These are phyloP conservation scores for Phaethon lepturus DNA, from an alignment of 2,113 vertebrate species.

Conservation along the genomic window DNA sequence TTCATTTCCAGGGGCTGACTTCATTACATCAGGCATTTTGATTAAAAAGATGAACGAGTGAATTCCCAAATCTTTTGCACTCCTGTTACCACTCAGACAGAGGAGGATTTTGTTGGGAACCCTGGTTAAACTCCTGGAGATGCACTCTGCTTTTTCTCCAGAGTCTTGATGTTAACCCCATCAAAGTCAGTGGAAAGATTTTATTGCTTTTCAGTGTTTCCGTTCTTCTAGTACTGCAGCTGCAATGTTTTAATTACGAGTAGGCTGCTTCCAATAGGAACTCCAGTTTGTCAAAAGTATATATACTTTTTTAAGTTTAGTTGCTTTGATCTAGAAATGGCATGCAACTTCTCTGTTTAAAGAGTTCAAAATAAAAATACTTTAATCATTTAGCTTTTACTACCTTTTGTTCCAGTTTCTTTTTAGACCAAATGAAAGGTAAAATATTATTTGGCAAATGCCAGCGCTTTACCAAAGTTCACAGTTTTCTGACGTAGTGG, in stretches of 20 bases:
- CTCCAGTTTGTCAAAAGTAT: background rate
- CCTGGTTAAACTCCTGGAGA: background rate
- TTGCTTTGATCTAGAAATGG: background rate
- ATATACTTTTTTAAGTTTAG: background rate
- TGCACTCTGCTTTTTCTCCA: fast-evolving
- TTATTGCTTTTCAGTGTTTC: background rate
- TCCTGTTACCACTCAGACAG: background rate
- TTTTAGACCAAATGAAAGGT: background rate
- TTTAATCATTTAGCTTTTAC: background rate
- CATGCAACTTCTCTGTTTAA: background rate
- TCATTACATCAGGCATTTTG: background rate
- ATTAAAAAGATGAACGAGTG: background rate
- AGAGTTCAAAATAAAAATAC: background rate
- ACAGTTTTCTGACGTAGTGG: background rate
- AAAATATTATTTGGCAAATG: background rate
- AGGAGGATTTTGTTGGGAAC: background rate
- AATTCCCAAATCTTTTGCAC: background rate
- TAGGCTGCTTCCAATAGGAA: background rate
- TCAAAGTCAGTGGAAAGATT: background rate
- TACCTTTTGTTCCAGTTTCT: background rate
- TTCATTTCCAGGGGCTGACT: background rate
- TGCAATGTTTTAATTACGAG: background rate
- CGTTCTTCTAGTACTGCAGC: background rate
- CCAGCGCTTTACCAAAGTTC: background rate
- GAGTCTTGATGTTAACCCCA: background rate